Evolutionary conservation across 1,140 invertebrate genomes (phyloP).

Genomic region (Danaus melanippus): DNA sequence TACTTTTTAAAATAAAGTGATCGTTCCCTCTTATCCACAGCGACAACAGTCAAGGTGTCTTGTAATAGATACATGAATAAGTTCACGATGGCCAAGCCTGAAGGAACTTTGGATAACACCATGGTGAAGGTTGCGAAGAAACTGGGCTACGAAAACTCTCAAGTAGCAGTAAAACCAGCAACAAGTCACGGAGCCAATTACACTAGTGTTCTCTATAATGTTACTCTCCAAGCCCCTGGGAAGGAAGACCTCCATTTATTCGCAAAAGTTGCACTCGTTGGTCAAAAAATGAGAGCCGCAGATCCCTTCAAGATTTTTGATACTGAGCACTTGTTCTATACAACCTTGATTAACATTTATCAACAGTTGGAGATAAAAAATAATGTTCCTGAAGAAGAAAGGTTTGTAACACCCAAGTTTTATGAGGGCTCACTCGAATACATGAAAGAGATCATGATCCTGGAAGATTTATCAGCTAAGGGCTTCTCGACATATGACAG

Average conservation of each 20-base stretch:
- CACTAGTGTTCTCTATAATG: no score
- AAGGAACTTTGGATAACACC: no score
- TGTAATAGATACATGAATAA: no score
- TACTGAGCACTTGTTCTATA: conserved; percentile 38
- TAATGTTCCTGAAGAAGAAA: conserved; percentile 25
- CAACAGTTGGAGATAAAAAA: conserved; percentile 30
- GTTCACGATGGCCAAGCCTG: background rate
- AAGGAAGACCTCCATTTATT: conserved; percentile 36
- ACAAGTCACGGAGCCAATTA: no score
- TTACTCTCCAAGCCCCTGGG: conserved; percentile 9
- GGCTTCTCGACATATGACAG: conserved; percentile 38
- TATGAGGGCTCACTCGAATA: conserved; percentile 28
- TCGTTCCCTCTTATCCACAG: no score
- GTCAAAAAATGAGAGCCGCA: conserved; percentile 27
- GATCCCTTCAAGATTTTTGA: conserved; percentile 25
- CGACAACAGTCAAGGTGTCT: no score
- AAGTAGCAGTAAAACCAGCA: no score
- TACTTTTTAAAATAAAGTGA: no score
- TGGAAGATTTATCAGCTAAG: conserved; percentile 34
- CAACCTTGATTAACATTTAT: conserved; percentile 29
- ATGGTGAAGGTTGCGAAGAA: no score
- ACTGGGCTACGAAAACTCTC: no score
- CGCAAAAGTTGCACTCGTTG: conserved; percentile 36
- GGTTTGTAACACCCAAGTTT: conserved; percentile 25
- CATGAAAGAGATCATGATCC: conserved; percentile 35